These are phyloP conservation scores for Xyrichtys novacula DNA, from an alignment of 2,797 vertebrate species.

Conservation along the genomic window DNA sequence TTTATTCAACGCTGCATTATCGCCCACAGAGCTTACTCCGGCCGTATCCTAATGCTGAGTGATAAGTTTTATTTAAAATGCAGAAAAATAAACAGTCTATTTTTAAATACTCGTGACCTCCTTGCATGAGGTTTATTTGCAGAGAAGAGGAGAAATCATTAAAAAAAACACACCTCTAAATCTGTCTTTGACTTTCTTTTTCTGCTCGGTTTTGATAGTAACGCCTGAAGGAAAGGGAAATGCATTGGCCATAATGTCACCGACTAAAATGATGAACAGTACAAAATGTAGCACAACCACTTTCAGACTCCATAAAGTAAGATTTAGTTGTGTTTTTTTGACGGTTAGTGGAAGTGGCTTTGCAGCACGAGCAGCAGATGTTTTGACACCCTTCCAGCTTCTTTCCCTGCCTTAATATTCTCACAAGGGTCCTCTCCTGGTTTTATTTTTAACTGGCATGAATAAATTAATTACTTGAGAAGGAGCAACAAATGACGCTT, in stretches of 20 bases:
- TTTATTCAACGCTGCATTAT: constrained; percentile 51
- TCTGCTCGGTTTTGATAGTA: constrained; percentile 6
- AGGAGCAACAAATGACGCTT: constrained; percentile 63
- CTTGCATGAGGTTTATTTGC: constrained; percentile 13
- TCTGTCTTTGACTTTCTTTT: neutral
- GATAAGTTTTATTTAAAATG: constrained; percentile 45
- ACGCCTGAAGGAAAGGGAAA: constrained; percentile 3
- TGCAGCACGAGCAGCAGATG: constrained; percentile 39
- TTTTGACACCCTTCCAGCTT: constrained; percentile 66
- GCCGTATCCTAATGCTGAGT: neutral
- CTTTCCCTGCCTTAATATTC: constrained; percentile 43
- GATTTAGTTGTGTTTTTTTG: neutral
- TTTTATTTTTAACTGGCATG: constrained; percentile 72
- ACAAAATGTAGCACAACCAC: constrained; percentile 3
- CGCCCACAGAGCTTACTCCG: constrained; percentile 27
- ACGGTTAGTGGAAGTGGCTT: constrained; percentile 14
- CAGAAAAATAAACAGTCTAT: constrained; percentile 24
- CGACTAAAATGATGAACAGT: constrained; percentile 28
- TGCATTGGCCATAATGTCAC: constrained; percentile 15
- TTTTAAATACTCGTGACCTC: constrained; percentile 5
- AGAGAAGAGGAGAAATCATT: neutral
- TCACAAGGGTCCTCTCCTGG: constrained; percentile 57
- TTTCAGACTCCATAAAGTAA: constrained; percentile 9
- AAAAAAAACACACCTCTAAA: neutral
- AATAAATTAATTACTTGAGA: constrained; percentile 73